Percentiles rank a stretch among this genome's conserved stretches.
These are phyloP conservation scores for Rhagoletis zephyria DNA, from an alignment of 1,140 invertebrate species.

Conservation along the genomic window DNA sequence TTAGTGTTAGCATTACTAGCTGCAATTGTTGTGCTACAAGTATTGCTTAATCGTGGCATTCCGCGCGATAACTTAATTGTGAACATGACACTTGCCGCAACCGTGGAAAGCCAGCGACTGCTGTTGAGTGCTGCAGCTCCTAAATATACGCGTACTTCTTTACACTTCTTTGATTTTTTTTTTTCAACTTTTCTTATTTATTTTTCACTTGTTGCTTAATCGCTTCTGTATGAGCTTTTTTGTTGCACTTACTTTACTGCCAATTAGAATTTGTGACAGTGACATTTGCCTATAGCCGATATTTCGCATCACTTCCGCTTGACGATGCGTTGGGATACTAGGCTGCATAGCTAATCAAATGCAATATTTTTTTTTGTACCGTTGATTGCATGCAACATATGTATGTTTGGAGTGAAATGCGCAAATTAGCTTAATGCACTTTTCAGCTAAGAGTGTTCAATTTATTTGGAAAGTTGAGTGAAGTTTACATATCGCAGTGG, in stretches of 20 bases:
- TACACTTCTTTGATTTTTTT: no score
- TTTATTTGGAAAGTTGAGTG: no score
- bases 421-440: no score
- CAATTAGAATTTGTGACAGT: constrained; percentile 47
- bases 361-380: neutral
- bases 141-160: neutral
- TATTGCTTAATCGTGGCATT: constrained; percentile 48
- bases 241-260: neutral
- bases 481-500: no score
- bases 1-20: neutral
- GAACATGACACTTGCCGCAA: constrained; percentile 39
- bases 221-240: neutral
- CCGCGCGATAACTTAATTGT: constrained; percentile 47
- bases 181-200: neutral
- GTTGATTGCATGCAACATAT: neutral
- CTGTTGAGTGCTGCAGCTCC: neutral
- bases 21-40: constrained; percentile 35
- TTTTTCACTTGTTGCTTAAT: neutral
- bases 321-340: neutral
- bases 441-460: no score
- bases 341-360: neutral
- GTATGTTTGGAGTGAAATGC: no score
- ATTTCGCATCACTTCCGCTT: constrained; percentile 43
- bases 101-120: neutral
- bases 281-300: constrained; percentile 39